Percentiles rank a stretch among this genome's conserved stretches.
Evolutionary conservation across 2,797 vertebrate species (phyloP).

Genomic region (Silurus lanzhouensis): DNA sequence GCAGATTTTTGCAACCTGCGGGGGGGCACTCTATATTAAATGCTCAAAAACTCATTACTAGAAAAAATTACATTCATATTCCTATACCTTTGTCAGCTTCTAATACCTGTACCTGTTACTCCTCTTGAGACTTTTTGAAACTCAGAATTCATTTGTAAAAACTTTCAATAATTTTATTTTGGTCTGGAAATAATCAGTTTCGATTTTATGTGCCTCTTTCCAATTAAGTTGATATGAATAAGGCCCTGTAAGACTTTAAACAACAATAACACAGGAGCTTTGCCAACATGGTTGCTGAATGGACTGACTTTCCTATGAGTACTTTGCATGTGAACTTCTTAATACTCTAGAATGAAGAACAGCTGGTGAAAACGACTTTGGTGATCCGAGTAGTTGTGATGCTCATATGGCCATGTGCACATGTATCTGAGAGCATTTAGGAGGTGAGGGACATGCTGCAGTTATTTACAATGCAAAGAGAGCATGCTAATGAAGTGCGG

Average conservation of each 20-base stretch:
- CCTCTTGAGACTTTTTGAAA: not conserved
- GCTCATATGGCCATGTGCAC: not conserved
- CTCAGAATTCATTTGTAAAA: not conserved
- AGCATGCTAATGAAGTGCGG: constrained; percentile 23
- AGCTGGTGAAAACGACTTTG: not conserved
- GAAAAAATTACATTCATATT: too few relatives aligned
- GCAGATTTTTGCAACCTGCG: too few relatives aligned
- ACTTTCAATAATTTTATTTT: too few relatives aligned
- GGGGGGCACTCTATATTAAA: not conserved
- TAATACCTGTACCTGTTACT: not conserved
- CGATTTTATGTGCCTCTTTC: not conserved
- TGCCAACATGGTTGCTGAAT: not conserved
- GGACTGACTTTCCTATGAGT: not conserved
- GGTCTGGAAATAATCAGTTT: not conserved
- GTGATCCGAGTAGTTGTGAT: not conserved
- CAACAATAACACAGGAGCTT: not conserved
- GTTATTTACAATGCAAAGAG: constrained; percentile 36
- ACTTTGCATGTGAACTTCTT: not conserved
- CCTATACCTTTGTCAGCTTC: not conserved
- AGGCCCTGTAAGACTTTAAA: not conserved
- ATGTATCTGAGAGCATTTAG: not conserved
- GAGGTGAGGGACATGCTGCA: constrained; percentile 23
- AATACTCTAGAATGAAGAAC: not conserved
- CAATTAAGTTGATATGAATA: not conserved
- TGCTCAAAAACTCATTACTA: too few relatives aligned